Conservation (phyloP, 2,888 invertebrate genomes). For the Polyploca ridens region DNA sequence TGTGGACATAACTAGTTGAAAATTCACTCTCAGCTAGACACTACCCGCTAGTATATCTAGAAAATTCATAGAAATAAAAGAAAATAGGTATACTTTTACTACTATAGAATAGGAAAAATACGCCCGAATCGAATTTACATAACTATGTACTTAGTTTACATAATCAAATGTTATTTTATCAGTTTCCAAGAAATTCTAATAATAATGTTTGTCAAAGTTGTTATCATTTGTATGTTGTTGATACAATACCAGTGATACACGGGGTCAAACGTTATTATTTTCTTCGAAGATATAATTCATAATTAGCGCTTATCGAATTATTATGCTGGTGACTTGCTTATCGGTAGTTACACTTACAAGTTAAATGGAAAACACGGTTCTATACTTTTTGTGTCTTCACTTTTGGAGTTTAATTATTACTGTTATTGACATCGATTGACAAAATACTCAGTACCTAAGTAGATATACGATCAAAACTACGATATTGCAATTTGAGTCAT, state of each 20-base stretch:
- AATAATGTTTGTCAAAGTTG: conserved; percentile 39
- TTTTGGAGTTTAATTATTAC: not conserved
- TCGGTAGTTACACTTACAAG: conserved; percentile 6
- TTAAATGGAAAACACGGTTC: not conserved
- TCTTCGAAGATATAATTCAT: conserved; percentile 23
- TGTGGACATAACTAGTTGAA: too few relatives aligned
- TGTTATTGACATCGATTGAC: too few relatives aligned
- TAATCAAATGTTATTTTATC: conserved; percentile 26
- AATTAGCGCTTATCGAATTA: conserved; percentile 30
- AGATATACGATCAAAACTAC: too few relatives aligned
- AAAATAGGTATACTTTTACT: not conserved
- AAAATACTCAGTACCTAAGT: too few relatives aligned
- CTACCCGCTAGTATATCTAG: too few relatives aligned
- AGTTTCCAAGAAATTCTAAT: conserved; percentile 39
- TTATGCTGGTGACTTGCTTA: conserved; percentile 14
- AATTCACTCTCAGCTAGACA: too few relatives aligned
- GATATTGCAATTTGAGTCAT: too few relatives aligned
- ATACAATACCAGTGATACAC: conserved; percentile 29
- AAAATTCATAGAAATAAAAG: too few relatives aligned
- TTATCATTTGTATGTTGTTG: conserved; percentile 44
- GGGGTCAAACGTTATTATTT: conserved; percentile 27
- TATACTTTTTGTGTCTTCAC: not conserved
- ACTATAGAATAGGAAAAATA: not conserved
- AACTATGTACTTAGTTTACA: conserved; percentile 6
- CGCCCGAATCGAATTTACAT: not conserved